Conservation (phyloP, 1,140 invertebrate genomes). For the Neodiprion fabricii region DNA sequence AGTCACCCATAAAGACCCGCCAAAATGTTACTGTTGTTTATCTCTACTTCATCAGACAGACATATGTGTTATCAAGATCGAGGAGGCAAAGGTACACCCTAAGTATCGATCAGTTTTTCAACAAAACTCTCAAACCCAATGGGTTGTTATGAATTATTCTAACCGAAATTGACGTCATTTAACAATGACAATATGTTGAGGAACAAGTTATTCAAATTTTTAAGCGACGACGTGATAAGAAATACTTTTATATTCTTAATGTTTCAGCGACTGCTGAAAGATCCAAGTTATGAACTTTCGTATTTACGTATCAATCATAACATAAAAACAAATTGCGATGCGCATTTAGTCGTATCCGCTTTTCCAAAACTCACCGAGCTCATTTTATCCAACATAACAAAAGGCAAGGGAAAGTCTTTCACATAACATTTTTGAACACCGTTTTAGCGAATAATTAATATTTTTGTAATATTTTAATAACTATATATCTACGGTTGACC, state of each 20-base stretch:
- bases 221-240: too few species aligned
- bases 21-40: not conserved
- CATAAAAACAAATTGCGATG: not conserved
- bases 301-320: not conserved
- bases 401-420: not conserved
- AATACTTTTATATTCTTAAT: not conserved
- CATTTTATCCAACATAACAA: not conserved
- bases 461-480: too few species aligned
- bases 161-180: not conserved
- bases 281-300: not conserved
- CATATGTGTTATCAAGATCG: not conserved
- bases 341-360: not conserved
- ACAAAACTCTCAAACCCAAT: not conserved
- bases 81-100: not conserved
- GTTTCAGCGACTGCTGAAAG: not conserved
- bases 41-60: not conserved
- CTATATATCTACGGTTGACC: not conserved
- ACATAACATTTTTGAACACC: not conserved
- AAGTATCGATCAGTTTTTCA: not conserved
- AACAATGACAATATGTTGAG: not conserved
- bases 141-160: not conserved
- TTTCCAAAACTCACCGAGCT: not conserved
- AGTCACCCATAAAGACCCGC: not conserved
- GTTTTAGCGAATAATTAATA: too few species aligned
- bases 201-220: too few species aligned